These are phyloP conservation scores for Onychostoma macrolepis DNA, from an alignment of 2,113 vertebrate genomes.

Conservation along the genomic window DNA sequence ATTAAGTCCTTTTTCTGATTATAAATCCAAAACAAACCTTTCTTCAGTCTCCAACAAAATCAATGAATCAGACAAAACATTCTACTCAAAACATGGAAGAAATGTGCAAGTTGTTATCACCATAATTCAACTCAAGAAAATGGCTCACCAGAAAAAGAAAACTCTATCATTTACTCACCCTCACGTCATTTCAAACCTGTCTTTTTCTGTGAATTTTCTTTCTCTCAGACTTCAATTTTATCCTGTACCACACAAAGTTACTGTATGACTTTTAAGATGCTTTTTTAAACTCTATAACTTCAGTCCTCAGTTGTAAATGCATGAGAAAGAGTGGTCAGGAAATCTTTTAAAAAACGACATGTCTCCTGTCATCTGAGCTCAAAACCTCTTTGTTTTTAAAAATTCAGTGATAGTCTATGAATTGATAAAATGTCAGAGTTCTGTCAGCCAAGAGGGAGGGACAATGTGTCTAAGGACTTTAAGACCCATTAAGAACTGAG, in stretches of 20 bases:
- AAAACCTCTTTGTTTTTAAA: conserved; percentile 17
- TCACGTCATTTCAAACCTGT: background rate
- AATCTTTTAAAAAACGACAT: background rate
- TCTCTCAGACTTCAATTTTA: background rate
- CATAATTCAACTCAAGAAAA: background rate
- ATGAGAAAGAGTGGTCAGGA: background rate
- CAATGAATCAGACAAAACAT: background rate
- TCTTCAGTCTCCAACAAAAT: background rate
- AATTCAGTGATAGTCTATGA: background rate
- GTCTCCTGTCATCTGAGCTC: background rate
- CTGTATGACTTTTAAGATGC: background rate
- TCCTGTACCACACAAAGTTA: background rate
- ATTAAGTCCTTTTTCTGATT: background rate
- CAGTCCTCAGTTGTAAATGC: background rate
- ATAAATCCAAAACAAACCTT: background rate
- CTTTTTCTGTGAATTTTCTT: background rate
- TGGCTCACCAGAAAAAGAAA: background rate
- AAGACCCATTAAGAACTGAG: conserved; percentile 24
- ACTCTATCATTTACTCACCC: background rate
- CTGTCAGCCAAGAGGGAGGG: conserved; percentile 1
- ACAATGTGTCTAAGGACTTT: conserved; percentile 14
- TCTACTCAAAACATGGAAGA: background rate
- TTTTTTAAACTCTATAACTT: background rate
- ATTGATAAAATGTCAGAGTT: conserved; percentile 19
- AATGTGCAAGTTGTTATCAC: conserved; percentile 1